phyloP scores from a whole-genome alignment of 1,140 invertebrate genomes.

The Rhysida immarginata region DNA sequence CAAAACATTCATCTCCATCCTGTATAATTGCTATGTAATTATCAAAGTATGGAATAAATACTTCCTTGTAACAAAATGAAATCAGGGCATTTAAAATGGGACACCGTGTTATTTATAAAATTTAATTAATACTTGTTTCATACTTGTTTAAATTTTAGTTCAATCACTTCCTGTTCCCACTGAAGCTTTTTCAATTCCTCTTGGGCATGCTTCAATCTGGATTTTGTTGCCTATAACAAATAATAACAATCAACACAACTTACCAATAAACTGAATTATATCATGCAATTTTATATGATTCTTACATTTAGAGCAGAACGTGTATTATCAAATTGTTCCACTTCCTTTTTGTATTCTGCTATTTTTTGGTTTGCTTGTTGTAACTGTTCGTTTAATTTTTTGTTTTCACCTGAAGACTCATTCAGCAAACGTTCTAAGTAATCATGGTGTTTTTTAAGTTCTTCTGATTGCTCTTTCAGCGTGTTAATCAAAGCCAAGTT shows the following conservation, averaged over 20 bases:
- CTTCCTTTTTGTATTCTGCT: constrained; percentile 48
- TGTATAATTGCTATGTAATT: too few species aligned
- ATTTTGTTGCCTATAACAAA: constrained; percentile 47
- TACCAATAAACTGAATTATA: too few species aligned
- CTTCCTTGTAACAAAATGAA: too few species aligned
- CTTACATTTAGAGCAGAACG: constrained; percentile 40
- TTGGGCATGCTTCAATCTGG: constrained; percentile 30
- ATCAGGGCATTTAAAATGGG: too few species aligned
- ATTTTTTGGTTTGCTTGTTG: constrained; percentile 48
- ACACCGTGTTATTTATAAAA: too few species aligned
- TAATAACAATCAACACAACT: too few species aligned
- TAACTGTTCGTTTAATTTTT: constrained; percentile 49
- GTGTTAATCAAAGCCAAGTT: constrained; percentile 68
- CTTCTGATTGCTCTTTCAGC: constrained; percentile 71
- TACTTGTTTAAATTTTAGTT: constrained; percentile 60
- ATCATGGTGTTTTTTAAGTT: constrained; percentile 62
- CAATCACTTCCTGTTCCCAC: constrained; percentile 48
- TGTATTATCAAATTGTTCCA: constrained; percentile 67
- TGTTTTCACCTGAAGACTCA: constrained; percentile 50
- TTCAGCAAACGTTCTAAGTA: constrained; percentile 49
- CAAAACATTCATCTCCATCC: too few species aligned
- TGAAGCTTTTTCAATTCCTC: constrained; percentile 45
- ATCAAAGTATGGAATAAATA: too few species aligned
- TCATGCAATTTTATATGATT: not conserved
- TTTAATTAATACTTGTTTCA: too few species aligned